phyloP scores from a whole-genome alignment of 2,888 invertebrate species.

The Aspidapion aeneum region DNA sequence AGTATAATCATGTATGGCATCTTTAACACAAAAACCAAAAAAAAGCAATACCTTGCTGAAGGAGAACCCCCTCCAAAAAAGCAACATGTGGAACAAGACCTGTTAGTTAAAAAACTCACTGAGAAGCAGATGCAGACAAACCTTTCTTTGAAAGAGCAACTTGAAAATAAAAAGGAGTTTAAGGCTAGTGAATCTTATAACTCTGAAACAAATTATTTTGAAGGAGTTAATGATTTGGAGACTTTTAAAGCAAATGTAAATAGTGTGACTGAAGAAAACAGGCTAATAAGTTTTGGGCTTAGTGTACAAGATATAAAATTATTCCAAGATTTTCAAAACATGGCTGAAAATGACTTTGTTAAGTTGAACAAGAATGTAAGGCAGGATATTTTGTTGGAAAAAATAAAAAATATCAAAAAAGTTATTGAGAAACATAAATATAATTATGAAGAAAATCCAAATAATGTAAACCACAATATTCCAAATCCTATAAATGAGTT shows the following conservation, averaged over 20 bases:
- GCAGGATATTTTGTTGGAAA: neutral
- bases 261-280: neutral
- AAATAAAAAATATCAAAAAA: neutral
- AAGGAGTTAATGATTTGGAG: neutral
- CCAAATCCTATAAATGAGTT: constrained; percentile 52
- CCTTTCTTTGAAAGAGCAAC: constrained; percentile 29
- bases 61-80: constrained; percentile 38
- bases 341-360: neutral
- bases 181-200: neutral
- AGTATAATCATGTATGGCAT: constrained; percentile 24
- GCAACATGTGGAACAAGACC: constrained; percentile 41
- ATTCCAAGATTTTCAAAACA: neutral
- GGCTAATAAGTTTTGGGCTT: neutral
- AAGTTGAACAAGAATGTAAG: neutral
- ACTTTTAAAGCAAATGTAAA: neutral
- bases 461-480: neutral
- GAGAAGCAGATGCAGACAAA: constrained; percentile 41
- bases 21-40: constrained; percentile 15
- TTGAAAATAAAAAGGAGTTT: neutral
- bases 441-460: neutral
- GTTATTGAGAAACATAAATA: constrained; percentile 34
- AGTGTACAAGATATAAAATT: neutral
- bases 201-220: neutral
- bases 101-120: constrained; percentile 41
- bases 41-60: constrained; percentile 18